Percentiles rank a stretch among this genome's conserved stretches.
These are phyloP conservation scores for Patagioenas fasciata DNA, from an alignment of 2,113 vertebrate genomes.

Conservation along the genomic window DNA sequence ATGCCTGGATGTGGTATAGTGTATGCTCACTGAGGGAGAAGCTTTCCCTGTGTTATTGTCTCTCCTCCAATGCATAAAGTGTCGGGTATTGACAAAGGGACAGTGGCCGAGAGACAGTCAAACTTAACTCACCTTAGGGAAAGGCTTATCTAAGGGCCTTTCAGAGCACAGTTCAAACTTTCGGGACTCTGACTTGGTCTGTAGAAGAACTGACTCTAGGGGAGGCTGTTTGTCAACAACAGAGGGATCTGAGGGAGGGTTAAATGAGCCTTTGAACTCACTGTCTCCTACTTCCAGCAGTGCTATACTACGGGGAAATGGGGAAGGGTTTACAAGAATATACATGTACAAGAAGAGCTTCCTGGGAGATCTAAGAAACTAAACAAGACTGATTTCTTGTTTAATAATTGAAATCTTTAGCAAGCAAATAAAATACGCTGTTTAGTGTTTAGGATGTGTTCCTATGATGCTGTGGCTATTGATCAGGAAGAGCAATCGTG, in stretches of 20 bases:
- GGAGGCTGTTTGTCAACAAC: background rate
- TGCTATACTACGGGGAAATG: background rate
- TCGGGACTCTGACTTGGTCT: no score
- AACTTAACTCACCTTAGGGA: no score
- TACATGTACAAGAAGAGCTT: background rate
- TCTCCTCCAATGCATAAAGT: background rate
- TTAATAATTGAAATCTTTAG: background rate
- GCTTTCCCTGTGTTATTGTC: background rate
- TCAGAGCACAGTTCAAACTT: background rate
- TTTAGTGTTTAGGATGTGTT: background rate
- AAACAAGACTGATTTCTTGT: background rate
- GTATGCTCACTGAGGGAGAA: fast-evolving
- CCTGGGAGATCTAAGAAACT: background rate
- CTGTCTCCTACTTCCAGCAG: background rate
- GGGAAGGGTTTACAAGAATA: background rate
- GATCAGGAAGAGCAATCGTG: background rate
- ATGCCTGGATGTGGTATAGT: background rate
- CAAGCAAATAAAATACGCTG: background rate
- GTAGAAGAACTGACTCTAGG: background rate
- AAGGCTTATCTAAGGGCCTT: background rate
- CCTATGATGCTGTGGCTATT: background rate
- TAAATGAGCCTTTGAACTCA: background rate
- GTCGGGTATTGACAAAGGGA: background rate
- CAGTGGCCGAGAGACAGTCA: fast-evolving
- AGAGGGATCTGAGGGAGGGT: background rate